Evolutionary conservation across 2,888 invertebrate species (phyloP).

Genomic region (Xylota sylvarum): DNA sequence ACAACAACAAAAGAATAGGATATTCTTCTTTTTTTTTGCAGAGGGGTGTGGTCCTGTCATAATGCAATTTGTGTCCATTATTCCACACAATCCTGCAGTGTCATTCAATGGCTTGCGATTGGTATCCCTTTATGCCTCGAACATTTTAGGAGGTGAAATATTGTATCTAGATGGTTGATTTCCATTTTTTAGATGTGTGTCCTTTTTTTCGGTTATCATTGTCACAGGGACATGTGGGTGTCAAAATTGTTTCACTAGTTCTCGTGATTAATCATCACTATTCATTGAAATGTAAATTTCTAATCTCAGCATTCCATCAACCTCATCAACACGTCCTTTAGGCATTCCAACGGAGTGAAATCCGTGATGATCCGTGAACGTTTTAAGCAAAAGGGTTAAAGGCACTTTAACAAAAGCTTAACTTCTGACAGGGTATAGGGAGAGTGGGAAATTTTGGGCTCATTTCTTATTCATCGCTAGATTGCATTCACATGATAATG

Average conservation of each 20-base stretch:
- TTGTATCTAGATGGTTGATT: constrained; percentile 28
- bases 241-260: constrained; percentile 43
- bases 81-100: constrained; percentile 47
- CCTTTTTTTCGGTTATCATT: constrained; percentile 45
- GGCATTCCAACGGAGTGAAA: not conserved
- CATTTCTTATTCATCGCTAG: constrained; percentile 55
- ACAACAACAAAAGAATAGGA: constrained; percentile 27
- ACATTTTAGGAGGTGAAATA: constrained; percentile 28
- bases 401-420: constrained; percentile 62
- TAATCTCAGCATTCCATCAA: constrained; percentile 27
- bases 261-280: constrained; percentile 60
- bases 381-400: constrained; percentile 49
- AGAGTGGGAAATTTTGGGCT: constrained; percentile 34
- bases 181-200: constrained; percentile 18
- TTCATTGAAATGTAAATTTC: constrained; percentile 61
- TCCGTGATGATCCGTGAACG: constrained; percentile 50
- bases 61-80: constrained; percentile 76
- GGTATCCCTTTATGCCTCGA: constrained; percentile 33
- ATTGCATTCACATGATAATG: constrained; percentile 70
- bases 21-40: constrained; percentile 22
- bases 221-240: constrained; percentile 47
- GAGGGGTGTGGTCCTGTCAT: constrained; percentile 71
- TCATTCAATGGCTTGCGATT: constrained; percentile 43
- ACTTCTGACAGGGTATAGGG: constrained; percentile 44
- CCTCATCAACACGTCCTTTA: constrained; percentile 13